Conservation (phyloP, 2,888 invertebrate genomes). For the Volucella inflata region DNA sequence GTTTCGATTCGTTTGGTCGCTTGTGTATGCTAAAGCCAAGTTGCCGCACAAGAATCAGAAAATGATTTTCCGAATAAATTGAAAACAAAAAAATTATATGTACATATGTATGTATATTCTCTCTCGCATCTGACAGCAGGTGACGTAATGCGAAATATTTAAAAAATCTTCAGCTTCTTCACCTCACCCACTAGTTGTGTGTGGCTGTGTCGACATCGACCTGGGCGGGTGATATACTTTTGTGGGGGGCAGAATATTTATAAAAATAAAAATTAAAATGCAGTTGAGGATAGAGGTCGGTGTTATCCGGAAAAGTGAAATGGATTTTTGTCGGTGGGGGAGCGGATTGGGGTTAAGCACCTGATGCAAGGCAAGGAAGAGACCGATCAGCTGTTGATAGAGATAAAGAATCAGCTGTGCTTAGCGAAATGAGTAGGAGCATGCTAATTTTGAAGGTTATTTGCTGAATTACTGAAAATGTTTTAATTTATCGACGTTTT, state of each 20-base stretch:
- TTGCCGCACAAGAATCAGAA: constrained; percentile 25
- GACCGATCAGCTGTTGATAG: constrained; percentile 27
- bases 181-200: constrained; percentile 58
- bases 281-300: constrained; percentile 9
- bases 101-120: constrained; percentile 35
- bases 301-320: constrained; percentile 49
- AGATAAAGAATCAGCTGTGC: constrained; percentile 6
- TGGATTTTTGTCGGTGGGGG: neutral
- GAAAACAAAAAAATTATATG: constrained; percentile 24
- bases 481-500: too few species aligned
- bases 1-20: neutral
- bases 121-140: constrained; percentile 53
- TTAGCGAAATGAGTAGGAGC: neutral
- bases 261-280: constrained; percentile 43
- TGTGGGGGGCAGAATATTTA: constrained; percentile 3
- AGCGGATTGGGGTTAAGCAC: constrained; percentile 36
- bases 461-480: neutral
- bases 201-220: neutral
- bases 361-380: constrained; percentile 27
- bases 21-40: neutral
- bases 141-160: constrained; percentile 67
- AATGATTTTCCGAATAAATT: constrained; percentile 44
- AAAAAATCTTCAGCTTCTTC: constrained; percentile 20
- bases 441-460: neutral
- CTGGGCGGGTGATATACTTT: neutral